These are phyloP conservation scores for Neomorphus geoffroyi DNA, from an alignment of 2,797 vertebrate genomes.

Conservation along the genomic window DNA sequence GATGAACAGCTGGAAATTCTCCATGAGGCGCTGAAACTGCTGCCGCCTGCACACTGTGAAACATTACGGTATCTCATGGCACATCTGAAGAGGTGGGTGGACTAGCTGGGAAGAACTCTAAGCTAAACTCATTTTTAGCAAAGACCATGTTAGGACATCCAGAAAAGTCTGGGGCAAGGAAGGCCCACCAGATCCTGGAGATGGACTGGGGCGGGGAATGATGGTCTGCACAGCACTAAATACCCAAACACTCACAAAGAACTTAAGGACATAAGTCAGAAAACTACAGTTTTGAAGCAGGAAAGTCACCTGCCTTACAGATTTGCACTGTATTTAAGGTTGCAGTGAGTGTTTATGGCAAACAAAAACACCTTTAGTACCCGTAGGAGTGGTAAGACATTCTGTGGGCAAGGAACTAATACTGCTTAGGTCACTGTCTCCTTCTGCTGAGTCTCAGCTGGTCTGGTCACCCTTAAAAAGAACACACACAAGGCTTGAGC, in stretches of 20 bases:
- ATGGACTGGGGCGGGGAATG: neutral
- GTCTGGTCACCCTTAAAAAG: neutral
- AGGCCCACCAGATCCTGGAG: neutral
- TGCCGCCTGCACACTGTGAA: constrained; percentile 94
- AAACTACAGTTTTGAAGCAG: neutral
- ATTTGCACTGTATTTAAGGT: neutral
- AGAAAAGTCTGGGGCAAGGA: neutral
- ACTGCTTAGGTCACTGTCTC: neutral
- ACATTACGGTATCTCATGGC: constrained; percentile 97
- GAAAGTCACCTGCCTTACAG: neutral
- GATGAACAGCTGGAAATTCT: constrained; percentile 94
- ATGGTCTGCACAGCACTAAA: neutral
- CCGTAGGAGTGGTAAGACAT: neutral
- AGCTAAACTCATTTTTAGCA: neutral
- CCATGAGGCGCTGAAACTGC: constrained; percentile 89
- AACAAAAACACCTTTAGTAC: neutral
- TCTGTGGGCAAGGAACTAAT: neutral
- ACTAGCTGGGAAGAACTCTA: neutral
- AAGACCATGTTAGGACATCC: neutral
- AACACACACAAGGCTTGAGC: neutral
- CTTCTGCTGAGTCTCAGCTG: neutral
- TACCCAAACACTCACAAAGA: neutral
- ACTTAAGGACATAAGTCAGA: neutral
- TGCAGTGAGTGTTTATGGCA: neutral
- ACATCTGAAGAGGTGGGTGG: constrained; percentile 92